These are phyloP conservation scores for Enteromius fasciolatus DNA, from an alignment of 2,797 vertebrate genomes.

Conservation along the genomic window DNA sequence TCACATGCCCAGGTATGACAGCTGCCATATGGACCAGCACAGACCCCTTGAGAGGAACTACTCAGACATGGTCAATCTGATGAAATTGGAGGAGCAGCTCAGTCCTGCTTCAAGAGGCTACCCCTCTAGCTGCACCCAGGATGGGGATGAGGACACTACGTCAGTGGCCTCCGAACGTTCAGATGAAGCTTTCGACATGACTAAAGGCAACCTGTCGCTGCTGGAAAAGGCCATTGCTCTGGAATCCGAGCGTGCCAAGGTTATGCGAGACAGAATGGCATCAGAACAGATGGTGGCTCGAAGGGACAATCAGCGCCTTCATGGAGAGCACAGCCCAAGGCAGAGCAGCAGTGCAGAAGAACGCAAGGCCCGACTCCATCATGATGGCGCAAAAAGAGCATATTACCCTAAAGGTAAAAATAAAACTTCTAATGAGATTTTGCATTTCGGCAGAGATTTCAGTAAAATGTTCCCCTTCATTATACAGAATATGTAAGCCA, in stretches of 20 bases:
- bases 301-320: slow-evolving; percentile 79
- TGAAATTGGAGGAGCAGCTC: slow-evolving; percentile 96
- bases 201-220: slow-evolving; percentile 95
- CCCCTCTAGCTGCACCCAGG: slow-evolving; percentile 84
- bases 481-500: slow-evolving; percentile 1
- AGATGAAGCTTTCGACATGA: slow-evolving; percentile 97
- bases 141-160: slow-evolving; percentile 91
- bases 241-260: slow-evolving; percentile 93
- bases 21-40: slow-evolving; percentile 59
- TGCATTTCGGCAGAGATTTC: slow-evolving; percentile 17
- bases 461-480: not conserved
- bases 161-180: slow-evolving; percentile 94
- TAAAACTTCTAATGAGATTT: slow-evolving; percentile 39
- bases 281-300: slow-evolving; percentile 80
- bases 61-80: slow-evolving; percentile 96
- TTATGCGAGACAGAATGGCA: slow-evolving; percentile 93
- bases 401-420: slow-evolving; percentile 97
- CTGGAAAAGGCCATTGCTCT: slow-evolving; percentile 98
- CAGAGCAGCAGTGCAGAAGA: slow-evolving; percentile 87
- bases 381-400: slow-evolving; percentile 92
- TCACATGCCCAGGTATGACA: slow-evolving; percentile 52
- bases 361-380: slow-evolving; percentile 88
- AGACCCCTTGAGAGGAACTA: slow-evolving; percentile 88
- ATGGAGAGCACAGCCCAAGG: slow-evolving; percentile 87
- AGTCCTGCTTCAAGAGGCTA: slow-evolving; percentile 87